Base-by-base conservation (phyloP, 2,888 invertebrate species). In the Nomada lathburiana region DNA sequence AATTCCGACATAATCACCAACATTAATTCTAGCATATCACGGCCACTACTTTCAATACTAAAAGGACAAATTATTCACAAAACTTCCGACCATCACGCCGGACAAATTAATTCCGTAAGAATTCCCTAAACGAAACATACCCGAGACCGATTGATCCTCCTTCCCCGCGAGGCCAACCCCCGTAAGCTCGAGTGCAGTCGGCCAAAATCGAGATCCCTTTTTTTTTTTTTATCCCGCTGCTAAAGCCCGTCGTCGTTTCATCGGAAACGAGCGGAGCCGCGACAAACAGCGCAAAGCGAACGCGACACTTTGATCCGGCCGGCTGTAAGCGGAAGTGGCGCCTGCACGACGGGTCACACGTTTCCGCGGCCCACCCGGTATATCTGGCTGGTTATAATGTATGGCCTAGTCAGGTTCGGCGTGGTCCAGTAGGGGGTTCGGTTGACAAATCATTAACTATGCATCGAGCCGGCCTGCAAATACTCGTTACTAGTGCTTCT, bases 391-490 rank as follows among this genome's bases (percentile, higher is more conserved):
- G 91, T 92, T 92, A 93, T 93, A 92, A 93, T 92, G 91, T 91
- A 92, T 91, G 92, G 90, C 91, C 92, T 91, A 92, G 93, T 92
- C 91, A 90, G 91, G 90, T 91, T 90, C 87, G 90, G 89, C 89
- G 89, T 88, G 90, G 89, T 91, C 90, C 89, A 91, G 90, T 84
- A 86, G 91, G 89, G 89, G 90, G 89, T 90, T 92, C 82, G 87
- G 93, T 94, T 94, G 93, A 94, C 94, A 93, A 93, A 94, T 94
- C 94, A 93, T 94, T 93, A 94, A 93, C 93, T 93, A 94, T 94
- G 94, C 93, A 93, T 94, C 93, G 93, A 93, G 92, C 92, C 89
- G 91, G 90, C 93, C 92, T 91, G 93, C 93, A 93, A 94, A 94
- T 93, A 94, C 93, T 93, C 94, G 93, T 94, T 94, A 94, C 93